phyloP scores from a whole-genome alignment of 2,113 vertebrate species.

The Okapia johnstoni region DNA sequence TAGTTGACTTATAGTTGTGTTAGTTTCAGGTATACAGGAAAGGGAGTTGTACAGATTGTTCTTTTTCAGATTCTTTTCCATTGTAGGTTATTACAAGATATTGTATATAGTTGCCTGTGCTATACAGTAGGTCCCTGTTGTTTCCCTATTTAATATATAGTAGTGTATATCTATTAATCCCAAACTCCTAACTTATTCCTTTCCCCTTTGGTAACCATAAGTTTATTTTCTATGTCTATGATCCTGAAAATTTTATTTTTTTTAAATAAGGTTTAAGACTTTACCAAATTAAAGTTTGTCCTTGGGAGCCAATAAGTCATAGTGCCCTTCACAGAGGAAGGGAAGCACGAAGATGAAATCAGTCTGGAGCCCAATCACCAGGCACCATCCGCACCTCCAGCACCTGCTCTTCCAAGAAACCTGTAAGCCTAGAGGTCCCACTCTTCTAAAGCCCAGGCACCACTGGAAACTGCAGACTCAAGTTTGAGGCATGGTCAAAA shows the following conservation, averaged over 20 bases:
- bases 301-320: neutral
- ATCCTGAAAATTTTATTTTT: neutral
- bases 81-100: neutral
- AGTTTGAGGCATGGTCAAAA: neutral
- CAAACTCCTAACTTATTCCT: neutral
- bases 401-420: neutral
- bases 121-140: neutral
- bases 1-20: neutral
- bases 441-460: neutral
- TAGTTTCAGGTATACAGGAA: neutral
- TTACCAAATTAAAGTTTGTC: neutral
- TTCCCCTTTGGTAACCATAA: neutral
- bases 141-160: neutral
- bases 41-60: neutral
- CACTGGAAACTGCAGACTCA: neutral
- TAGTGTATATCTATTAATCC: neutral
- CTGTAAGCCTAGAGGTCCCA: neutral
- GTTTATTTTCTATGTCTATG: neutral
- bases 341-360: neutral
- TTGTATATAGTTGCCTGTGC: neutral
- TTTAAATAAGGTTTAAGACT: neutral
- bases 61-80: neutral
- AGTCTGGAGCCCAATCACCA: neutral
- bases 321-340: neutral
- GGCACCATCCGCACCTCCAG: neutral